A percentile compares a stretch with the other conserved stretches of the same genome.
phyloP scores from a whole-genome alignment of 2,113 vertebrate genomes.

The Solea solea region DNA sequence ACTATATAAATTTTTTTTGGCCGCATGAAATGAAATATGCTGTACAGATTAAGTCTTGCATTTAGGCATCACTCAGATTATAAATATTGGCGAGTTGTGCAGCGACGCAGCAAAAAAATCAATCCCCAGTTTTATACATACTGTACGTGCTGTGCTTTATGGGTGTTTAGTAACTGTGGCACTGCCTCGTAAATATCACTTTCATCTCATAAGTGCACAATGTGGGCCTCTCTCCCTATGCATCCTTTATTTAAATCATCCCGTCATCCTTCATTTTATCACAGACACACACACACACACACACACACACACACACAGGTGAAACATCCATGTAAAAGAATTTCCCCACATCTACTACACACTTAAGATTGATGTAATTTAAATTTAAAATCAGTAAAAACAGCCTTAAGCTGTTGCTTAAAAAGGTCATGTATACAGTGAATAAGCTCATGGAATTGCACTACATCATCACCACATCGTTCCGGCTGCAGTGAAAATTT shows the following conservation, averaged over 20 bases:
- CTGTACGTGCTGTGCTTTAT: no score
- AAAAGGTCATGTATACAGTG: slow-evolving; percentile 28
- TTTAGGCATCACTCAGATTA: background rate
- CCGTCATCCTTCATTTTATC: slow-evolving; percentile 10
- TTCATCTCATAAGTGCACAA: background rate
- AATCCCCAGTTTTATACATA: no score
- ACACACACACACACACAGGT: slow-evolving; percentile 5
- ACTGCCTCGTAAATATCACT: background rate
- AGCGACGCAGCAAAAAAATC: no score
- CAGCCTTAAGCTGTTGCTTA: background rate
- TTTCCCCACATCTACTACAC: slow-evolving; percentile 4
- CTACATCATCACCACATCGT: background rate
- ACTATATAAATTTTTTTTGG: background rate
- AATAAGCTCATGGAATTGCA: slow-evolving; percentile 21
- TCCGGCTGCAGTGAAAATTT: slow-evolving; percentile 18
- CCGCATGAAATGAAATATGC: background rate
- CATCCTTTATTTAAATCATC: background rate
- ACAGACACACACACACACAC: no score
- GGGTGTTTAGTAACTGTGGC: no score
- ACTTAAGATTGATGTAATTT: slow-evolving; percentile 2
- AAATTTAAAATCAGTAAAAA: slow-evolving; percentile 27
- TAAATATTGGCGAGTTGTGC: no score
- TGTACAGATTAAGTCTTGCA: background rate
- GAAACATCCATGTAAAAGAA: slow-evolving; percentile 9
- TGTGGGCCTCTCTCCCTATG: background rate